Evolutionary conservation across 2,797 vertebrate species (phyloP).

Genomic region (Selene dorsalis): DNA sequence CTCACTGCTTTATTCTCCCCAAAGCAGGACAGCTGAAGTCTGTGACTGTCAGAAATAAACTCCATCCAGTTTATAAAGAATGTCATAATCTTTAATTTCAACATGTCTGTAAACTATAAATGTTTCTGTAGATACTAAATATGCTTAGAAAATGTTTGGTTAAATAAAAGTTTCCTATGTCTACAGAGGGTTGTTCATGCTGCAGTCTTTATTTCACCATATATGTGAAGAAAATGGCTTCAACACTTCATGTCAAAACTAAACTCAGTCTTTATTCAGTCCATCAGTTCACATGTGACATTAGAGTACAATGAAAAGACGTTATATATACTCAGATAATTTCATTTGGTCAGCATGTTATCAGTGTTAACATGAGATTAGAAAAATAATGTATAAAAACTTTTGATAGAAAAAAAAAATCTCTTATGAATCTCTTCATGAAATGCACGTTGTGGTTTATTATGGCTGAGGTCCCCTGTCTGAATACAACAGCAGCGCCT

Average conservation of each 20-base stretch:
- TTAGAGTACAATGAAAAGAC: background rate
- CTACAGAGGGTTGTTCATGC: background rate
- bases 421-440: slow-evolving; percentile 22
- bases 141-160: background rate
- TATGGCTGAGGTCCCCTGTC: slow-evolving; percentile 78
- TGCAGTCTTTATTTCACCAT: background rate
- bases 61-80: background rate
- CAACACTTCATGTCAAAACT: background rate
- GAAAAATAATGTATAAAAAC: slow-evolving; percentile 45
- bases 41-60: no score
- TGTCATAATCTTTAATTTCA: no score
- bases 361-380: slow-evolving; percentile 11
- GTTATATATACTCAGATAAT: background rate
- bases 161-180: slow-evolving; percentile 33
- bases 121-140: no score
- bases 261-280: background rate
- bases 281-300: background rate
- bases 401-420: slow-evolving; percentile 10
- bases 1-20: slow-evolving; percentile 91
- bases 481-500: slow-evolving; percentile 88
- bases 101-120: no score
- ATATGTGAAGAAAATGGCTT: background rate
- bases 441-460: slow-evolving; percentile 16
- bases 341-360: slow-evolving; percentile 48
- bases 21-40: slow-evolving; percentile 80